phyloP scores from a whole-genome alignment of 2,888 invertebrate genomes.

The Dioctria linearis region DNA sequence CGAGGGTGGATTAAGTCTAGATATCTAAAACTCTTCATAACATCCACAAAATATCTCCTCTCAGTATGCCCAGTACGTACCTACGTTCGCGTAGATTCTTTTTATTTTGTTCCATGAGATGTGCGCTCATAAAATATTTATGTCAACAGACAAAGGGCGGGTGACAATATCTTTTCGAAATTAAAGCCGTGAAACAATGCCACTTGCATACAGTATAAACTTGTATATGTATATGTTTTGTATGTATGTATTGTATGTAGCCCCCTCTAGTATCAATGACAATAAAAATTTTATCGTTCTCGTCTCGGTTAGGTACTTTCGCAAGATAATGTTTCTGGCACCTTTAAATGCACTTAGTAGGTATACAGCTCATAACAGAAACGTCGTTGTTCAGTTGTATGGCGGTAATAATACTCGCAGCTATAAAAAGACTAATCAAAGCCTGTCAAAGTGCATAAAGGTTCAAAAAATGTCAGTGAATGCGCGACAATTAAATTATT shows the following conservation, averaged over 20 bases:
- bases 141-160: neutral
- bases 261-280: neutral
- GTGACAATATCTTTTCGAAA: neutral
- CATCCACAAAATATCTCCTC: too few species aligned
- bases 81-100: too few species aligned
- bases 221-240: too few species aligned
- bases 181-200: neutral
- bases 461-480: neutral
- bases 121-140: neutral
- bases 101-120: too few species aligned
- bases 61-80: too few species aligned
- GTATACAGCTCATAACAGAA: neutral
- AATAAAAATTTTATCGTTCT: conserved; percentile 9
- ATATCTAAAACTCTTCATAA: too few species aligned
- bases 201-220: neutral
- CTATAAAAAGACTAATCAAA: neutral
- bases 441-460: neutral
- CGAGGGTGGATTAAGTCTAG: too few species aligned
- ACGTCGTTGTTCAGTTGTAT: neutral
- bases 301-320: neutral
- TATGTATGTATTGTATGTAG: too few species aligned
- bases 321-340: neutral
- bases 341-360: conserved; percentile 6
- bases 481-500: neutral
- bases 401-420: neutral